Percentiles rank a stretch among this genome's conserved stretches.
phyloP scores from a whole-genome alignment of 2,888 invertebrate species.

The Patella depressa region DNA sequence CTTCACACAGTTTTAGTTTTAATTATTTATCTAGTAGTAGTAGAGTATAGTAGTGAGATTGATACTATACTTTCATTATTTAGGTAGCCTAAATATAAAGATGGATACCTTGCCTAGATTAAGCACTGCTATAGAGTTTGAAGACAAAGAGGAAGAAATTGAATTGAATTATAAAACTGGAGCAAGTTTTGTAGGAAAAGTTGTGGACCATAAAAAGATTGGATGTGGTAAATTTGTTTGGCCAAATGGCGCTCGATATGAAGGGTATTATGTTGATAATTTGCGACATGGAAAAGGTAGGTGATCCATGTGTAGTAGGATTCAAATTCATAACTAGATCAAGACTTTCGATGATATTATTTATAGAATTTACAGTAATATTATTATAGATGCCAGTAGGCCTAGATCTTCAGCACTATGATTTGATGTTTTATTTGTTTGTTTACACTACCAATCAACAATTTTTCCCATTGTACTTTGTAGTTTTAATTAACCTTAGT shows the following conservation, averaged over 20 bases:
- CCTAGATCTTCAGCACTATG: no score
- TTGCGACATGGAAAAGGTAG: conserved; percentile 66
- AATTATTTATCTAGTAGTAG: no score
- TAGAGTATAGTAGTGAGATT: no score
- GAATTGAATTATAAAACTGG: conserved; percentile 63
- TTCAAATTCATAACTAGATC: conserved; percentile 43
- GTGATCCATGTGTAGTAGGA: not conserved
- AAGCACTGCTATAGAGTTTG: conserved; percentile 33
- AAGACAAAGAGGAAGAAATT: conserved; percentile 28
- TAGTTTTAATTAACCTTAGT: no score
- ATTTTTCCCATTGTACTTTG: no score
- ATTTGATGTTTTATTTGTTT: no score
- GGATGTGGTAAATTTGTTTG: conserved; percentile 68
- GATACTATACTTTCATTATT: not conserved
- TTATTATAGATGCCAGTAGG: no score
- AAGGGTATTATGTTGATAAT: conserved; percentile 67
- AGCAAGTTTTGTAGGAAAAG: conserved; percentile 60
- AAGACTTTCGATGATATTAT: conserved; percentile 12
- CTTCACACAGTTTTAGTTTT: no score
- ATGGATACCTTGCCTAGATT: conserved; percentile 28
- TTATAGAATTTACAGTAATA: no score
- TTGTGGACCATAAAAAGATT: conserved; percentile 56
- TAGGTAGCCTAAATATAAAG: conserved; percentile 16
- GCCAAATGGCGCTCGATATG: conserved; percentile 69
- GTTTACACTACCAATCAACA: no score